These are phyloP conservation scores for Romanogobio albipinnatus DNA, from an alignment of 2,113 vertebrate genomes.

Conservation along the genomic window DNA sequence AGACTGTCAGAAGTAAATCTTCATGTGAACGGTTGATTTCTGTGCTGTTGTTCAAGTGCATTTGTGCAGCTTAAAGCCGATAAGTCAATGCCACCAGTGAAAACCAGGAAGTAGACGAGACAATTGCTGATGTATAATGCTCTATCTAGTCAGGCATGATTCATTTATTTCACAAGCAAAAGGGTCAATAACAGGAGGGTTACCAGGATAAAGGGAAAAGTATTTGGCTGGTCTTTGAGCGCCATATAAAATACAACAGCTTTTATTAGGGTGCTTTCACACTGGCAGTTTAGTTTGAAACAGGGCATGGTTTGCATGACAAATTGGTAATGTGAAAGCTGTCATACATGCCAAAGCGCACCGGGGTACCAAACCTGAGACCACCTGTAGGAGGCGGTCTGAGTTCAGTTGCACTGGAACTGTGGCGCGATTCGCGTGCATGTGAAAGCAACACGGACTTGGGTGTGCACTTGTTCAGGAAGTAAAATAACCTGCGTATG, in stretches of 20 bases:
- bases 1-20: slow-evolving; percentile 49
- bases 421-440: no score
- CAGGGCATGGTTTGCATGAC: no score
- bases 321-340: no score
- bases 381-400: no score
- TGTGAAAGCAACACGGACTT: no score
- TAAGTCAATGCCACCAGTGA: not conserved
- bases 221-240: not conserved
- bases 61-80: not conserved
- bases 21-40: slow-evolving; percentile 20
- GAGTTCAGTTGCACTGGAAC: no score
- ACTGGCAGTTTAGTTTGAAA: no score
- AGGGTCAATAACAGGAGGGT: not conserved
- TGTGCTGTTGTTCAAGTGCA: not conserved
- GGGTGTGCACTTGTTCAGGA: no score
- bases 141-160: not conserved
- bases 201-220: not conserved
- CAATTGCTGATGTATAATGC: not conserved
- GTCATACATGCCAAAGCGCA: no score
- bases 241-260: not conserved
- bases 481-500: no score
- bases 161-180: not conserved
- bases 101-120: not conserved
- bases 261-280: not conserved
- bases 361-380: no score